These are phyloP conservation scores for Chelonus insularis DNA, from an alignment of 1,140 invertebrate genomes.

Conservation along the genomic window DNA sequence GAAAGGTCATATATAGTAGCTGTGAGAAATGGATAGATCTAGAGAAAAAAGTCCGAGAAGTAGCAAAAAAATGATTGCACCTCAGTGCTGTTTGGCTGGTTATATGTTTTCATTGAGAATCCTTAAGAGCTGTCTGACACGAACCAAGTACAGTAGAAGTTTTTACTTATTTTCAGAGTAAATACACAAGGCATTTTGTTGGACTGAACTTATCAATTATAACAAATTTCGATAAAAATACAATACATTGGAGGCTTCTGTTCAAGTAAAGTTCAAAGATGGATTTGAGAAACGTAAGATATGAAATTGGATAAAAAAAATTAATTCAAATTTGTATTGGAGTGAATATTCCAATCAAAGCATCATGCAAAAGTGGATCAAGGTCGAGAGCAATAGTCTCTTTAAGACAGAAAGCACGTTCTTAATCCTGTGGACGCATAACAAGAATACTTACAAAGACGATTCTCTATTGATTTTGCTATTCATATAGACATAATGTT, in stretches of 20 bases:
- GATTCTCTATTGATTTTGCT: slow-evolving; percentile 34
- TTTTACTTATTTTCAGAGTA: slow-evolving; percentile 22
- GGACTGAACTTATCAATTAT: no score
- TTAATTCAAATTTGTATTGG: no score
- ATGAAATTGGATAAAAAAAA: no score
- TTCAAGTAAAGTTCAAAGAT: no score
- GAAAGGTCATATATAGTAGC: background rate
- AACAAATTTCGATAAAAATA: no score
- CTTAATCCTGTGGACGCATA: slow-evolving; percentile 34
- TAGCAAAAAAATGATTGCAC: slow-evolving; percentile 14
- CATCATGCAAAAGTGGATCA: slow-evolving; percentile 1
- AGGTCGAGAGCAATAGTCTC: background rate
- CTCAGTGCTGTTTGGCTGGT: background rate
- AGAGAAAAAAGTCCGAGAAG: slow-evolving; percentile 5
- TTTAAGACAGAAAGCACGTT: slow-evolving; percentile 25
- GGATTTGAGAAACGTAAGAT: no score
- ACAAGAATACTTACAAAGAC: slow-evolving; percentile 38
- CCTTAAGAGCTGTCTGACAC: slow-evolving; percentile 25
- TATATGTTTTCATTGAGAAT: slow-evolving; percentile 29
- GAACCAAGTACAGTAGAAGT: slow-evolving; percentile 15
- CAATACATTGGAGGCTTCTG: no score
- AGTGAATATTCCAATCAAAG: background rate
- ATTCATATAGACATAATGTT: no score
- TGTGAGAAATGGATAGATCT: slow-evolving; percentile 3
- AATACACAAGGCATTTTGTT: background rate